Evolutionary conservation across 2,797 vertebrate genomes (phyloP).

Genomic region (Anisognathus igniventris): DNA sequence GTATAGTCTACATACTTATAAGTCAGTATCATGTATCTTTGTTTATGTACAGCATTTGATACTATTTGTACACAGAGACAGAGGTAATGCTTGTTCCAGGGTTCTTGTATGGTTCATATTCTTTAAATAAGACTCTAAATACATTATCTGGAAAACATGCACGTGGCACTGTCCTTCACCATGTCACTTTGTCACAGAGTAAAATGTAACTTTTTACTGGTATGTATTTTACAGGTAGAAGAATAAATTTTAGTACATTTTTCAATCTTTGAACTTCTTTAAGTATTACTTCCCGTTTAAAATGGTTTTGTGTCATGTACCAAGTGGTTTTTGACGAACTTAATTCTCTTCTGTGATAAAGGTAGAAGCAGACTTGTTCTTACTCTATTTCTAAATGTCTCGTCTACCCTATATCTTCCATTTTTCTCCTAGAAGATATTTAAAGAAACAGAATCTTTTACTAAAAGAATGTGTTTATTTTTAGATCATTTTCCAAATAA

Average conservation of each 20-base stretch:
- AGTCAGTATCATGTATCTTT: conserved; percentile 59
- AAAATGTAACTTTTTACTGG: neutral
- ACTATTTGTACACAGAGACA: conserved; percentile 54
- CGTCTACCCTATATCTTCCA: neutral
- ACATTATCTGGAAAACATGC: conserved; percentile 41
- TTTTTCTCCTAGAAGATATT: conserved; percentile 12
- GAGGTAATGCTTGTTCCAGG: conserved; percentile 28
- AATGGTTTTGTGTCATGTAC: neutral
- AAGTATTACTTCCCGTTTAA: neutral
- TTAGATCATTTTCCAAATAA: conserved; percentile 52
- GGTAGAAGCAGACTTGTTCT: neutral
- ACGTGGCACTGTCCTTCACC: neutral
- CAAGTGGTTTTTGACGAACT: neutral
- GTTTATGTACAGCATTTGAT: conserved; percentile 53
- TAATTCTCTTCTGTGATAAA: neutral
- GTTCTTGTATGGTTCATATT: conserved; percentile 36
- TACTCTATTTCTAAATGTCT: neutral
- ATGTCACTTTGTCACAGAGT: neutral
- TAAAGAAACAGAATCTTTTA: conserved; percentile 2
- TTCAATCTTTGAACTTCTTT: neutral
- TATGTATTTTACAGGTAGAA: neutral
- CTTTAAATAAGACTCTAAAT: conserved; percentile 58
- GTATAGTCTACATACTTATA: conserved; percentile 41
- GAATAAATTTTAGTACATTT: neutral
- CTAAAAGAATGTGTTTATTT: conserved; percentile 49